phyloP scores from a whole-genome alignment of 92 coral and sea anemone genomes.

The Plumapathes pennacea region DNA sequence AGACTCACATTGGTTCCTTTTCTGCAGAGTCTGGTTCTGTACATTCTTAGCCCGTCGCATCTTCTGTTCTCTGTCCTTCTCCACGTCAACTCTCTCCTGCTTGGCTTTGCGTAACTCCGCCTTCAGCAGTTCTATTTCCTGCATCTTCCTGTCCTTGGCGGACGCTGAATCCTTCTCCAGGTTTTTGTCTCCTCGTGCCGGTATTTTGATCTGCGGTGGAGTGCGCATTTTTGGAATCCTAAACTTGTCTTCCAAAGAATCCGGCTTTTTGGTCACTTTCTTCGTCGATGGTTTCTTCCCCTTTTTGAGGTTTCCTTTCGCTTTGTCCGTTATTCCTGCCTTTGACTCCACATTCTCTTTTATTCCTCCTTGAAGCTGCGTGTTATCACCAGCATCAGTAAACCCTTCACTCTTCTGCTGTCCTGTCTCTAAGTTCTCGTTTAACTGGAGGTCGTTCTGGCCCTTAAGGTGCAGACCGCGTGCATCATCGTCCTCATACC shows the following conservation, averaged over 20 bases:
- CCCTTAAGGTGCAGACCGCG: too few species aligned
- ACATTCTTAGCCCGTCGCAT: conserved; percentile 83
- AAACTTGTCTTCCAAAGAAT: conserved; percentile 56
- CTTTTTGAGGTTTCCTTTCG: neutral
- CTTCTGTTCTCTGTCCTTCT: conserved; percentile 70
- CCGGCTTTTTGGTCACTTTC: conserved; percentile 40
- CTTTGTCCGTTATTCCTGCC: neutral
- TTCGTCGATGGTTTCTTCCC: conserved; percentile 43
- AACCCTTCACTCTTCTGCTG: too few species aligned
- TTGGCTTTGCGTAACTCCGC: conserved; percentile 75
- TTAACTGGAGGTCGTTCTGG: too few species aligned
- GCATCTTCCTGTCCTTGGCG: conserved; percentile 71
- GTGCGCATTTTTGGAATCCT: conserved; percentile 53
- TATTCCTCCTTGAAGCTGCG: too few species aligned
- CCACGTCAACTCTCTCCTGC: conserved; percentile 62
- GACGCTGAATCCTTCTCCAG: conserved; percentile 67
- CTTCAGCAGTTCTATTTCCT: conserved; percentile 60
- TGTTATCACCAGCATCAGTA: too few species aligned
- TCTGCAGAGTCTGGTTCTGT: conserved; percentile 88
- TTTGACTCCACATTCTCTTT: neutral
- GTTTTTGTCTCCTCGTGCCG: conserved; percentile 16
- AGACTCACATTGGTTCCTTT: conserved; percentile 85
- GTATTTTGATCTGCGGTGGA: conserved; percentile 63
- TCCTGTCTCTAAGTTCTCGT: neutral
- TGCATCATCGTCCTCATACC: neutral